These are phyloP conservation scores for Drosophila pruinosa DNA, from an alignment of 1,140 invertebrate species.

Conservation along the genomic window DNA sequence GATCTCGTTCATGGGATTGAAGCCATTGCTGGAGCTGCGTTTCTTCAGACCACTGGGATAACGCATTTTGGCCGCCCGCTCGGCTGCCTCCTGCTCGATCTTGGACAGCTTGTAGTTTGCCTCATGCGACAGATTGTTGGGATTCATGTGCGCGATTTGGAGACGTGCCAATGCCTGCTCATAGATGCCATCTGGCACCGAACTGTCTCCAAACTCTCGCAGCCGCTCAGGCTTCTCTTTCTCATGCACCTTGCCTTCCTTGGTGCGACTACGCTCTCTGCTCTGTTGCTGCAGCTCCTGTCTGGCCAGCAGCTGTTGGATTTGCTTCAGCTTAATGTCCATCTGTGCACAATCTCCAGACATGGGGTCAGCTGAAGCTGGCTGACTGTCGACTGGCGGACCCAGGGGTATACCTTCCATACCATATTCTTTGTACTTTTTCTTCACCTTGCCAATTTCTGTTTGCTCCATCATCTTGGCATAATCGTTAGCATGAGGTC, in stretches of 20 bases:
- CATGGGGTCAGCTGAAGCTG: neutral
- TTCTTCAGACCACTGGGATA: constrained; percentile 9
- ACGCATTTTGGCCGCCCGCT: constrained; percentile 13
- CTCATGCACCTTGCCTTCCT: neutral
- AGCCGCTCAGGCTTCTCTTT: neutral
- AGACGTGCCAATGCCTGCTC: constrained; percentile 36
- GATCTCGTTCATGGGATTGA: constrained; percentile 77
- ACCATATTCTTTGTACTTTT: constrained; percentile 36
- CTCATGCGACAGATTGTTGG: constrained; percentile 67
- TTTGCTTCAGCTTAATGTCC: constrained; percentile 30
- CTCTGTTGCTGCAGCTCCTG: constrained; percentile 16
- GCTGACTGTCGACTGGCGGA: neutral
- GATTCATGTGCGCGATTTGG: neutral
- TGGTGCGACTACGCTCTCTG: neutral
- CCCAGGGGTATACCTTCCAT: neutral
- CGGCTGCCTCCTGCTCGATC: constrained; percentile 71
- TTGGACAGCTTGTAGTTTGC: constrained; percentile 80
- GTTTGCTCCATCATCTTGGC: constrained; percentile 23
- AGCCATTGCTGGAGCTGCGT: constrained; percentile 37
- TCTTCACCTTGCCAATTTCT: constrained; percentile 49
- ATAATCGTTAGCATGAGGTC: constrained; percentile 13
- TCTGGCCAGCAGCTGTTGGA: constrained; percentile 15
- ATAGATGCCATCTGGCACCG: constrained; percentile 28
- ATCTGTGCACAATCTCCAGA: neutral
- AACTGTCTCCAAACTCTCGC: constrained; percentile 6